phyloP scores from a whole-genome alignment of 2,797 vertebrate species.

The Pelodytes ibericus region DNA sequence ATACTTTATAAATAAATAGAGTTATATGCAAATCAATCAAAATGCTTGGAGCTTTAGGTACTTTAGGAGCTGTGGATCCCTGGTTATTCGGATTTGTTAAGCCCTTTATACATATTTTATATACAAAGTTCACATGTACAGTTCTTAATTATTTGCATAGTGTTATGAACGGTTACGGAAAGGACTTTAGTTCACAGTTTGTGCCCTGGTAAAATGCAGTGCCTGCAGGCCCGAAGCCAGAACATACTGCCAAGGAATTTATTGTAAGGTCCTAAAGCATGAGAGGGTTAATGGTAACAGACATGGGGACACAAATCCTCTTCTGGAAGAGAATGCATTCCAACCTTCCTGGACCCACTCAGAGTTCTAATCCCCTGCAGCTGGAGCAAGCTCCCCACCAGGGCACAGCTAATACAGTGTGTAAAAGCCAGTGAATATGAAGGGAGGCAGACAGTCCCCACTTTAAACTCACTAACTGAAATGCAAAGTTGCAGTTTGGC shows the following conservation, averaged over 20 bases:
- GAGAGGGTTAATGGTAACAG: slow-evolving; percentile 42
- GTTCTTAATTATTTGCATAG: no score
- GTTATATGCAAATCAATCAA: no score
- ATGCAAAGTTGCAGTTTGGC: slow-evolving; percentile 70
- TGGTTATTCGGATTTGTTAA: no score
- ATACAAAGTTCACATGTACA: no score
- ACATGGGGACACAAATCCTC: slow-evolving; percentile 78
- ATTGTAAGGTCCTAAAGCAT: background rate
- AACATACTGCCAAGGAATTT: background rate
- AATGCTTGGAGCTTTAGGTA: no score
- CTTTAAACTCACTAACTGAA: slow-evolving; percentile 67
- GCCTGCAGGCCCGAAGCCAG: background rate
- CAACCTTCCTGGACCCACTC: slow-evolving; percentile 86
- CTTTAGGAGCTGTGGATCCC: no score
- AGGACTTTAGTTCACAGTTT: background rate
- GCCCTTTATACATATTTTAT: no score
- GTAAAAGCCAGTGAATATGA: slow-evolving; percentile 90
- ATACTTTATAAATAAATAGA: no score
- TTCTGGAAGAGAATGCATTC: slow-evolving; percentile 88
- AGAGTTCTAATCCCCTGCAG: slow-evolving; percentile 97
- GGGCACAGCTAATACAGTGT: slow-evolving; percentile 89
- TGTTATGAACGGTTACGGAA: no score
- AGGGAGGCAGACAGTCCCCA: slow-evolving; percentile 72
- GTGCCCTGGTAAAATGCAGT: background rate
- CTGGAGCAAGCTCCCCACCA: slow-evolving; percentile 87